Percentiles rank a stretch among this genome's conserved stretches.
phyloP scores from a whole-genome alignment of 2,113 vertebrate genomes.

The Asarcornis scutulata region DNA sequence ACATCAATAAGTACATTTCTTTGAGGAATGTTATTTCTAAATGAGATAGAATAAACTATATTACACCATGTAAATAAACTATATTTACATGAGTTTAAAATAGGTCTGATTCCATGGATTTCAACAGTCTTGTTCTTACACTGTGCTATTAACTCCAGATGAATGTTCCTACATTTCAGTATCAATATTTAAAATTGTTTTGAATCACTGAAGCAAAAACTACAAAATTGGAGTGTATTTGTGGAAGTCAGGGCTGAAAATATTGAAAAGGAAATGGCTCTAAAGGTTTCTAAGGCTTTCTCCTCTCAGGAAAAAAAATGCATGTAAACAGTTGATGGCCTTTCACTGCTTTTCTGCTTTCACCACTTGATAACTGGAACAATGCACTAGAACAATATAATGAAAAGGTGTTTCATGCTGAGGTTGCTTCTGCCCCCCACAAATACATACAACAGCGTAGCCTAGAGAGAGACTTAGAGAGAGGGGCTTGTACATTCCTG shows the following conservation, averaged over 20 bases:
- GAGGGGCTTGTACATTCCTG: background rate
- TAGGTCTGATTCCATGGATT: background rate
- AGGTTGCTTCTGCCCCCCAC: background rate
- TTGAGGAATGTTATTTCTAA: background rate
- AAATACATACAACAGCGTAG: background rate
- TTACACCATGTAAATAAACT: no score
- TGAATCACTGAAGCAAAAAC: background rate
- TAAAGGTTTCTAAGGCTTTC: background rate
- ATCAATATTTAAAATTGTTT: background rate
- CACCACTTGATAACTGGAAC: background rate
- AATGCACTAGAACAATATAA: background rate
- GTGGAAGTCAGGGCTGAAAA: background rate
- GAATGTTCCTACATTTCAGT: background rate
- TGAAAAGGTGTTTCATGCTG: background rate
- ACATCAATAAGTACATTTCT: background rate
- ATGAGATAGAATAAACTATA: background rate
- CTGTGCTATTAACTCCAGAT: background rate
- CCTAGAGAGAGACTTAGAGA: background rate
- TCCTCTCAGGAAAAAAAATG: background rate
- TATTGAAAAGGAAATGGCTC: background rate
- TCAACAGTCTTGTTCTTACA: background rate
- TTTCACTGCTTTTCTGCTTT: background rate
- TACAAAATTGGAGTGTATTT: background rate
- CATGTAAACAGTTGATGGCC: background rate
- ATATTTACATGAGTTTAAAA: background rate